Evolutionary conservation across 1,140 invertebrate species (phyloP), one percentile per base, ranked within the genome.

Genomic region (Diuraphis noxia): DNA sequence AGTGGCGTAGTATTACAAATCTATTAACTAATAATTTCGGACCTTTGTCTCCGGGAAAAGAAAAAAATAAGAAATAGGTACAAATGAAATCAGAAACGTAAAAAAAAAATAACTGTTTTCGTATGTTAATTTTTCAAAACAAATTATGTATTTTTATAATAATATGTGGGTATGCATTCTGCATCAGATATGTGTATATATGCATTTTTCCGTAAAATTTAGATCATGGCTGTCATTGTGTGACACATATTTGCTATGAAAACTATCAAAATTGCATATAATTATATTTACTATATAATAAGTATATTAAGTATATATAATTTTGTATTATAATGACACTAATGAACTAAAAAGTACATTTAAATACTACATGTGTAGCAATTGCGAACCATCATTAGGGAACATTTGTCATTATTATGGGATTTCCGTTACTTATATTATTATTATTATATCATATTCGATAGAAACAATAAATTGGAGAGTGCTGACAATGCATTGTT

Each of bases 261-360:
- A 89, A 79, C 63, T 79, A 89, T 89, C 30, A 25, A 7, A 21
- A 38, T 63, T 52, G 63, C 46, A 79, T 89, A 89, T 79, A 40
- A 79, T 89, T 89, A 89, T 36, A n/a, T 88, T 89, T 79, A 89
- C 46, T 89, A 89, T 34, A 79, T 79, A 63, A 52, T 2, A 46
- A n/a, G 41, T 84, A 40, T 49, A 46, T 34, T 34, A 34, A 8
- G 21, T 36, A 34, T 49, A 52, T 52, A 49, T 21, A n/a, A 34
- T 88, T 88, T 88, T 88, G 63, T 63, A 63, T 63, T 63, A 88
- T 88, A 88, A 88, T 88, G n/a, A 89, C 72, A 41, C 88, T 89
- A 89, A 89, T 89, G 88, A 89, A 89, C 56, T 89, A 79, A 89
- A 79, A 89, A 79, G 5, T 72, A 79, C 63, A 89, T 89, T 89